A percentile compares a stretch with the other conserved stretches of the same genome.
Conservation (phyloP, 2,888 invertebrate species). For the Scaptomyza reducta region DNA sequence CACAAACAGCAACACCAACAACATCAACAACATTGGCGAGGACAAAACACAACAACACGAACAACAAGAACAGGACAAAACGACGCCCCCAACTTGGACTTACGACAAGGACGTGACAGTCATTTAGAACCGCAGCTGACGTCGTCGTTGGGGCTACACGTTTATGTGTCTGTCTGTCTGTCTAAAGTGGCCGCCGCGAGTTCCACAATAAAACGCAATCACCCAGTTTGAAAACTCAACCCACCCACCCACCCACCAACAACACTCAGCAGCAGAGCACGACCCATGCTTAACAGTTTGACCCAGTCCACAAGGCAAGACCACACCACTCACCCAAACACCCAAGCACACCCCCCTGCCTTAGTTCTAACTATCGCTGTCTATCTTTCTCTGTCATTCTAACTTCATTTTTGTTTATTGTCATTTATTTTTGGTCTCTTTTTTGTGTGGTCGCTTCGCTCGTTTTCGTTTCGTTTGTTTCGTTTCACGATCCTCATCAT, state of each 20-base stretch:
- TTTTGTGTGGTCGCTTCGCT: conserved; percentile 68
- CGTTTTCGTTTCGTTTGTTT: conserved; percentile 67
- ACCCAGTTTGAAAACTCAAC: conserved; percentile 2
- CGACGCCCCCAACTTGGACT: conserved; percentile 68
- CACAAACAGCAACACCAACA: conserved; percentile 52
- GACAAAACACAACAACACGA: conserved; percentile 35
- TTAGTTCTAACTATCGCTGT: conserved; percentile 61
- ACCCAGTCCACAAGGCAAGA: conserved; percentile 20
- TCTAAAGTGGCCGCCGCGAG: conserved; percentile 74
- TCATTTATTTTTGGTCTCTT: conserved; percentile 74
- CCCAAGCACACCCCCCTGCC: conserved; percentile 10
- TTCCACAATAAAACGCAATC: conserved; percentile 29
- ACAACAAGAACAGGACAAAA: conserved; percentile 28
- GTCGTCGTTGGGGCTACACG: conserved; percentile 41
- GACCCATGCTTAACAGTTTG: conserved; percentile 40
- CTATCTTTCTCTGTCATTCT: conserved; percentile 76
- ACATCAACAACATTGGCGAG: conserved; percentile 40
- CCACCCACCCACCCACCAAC: background rate
- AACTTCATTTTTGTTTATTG: conserved; percentile 80
- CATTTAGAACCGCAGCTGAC: conserved; percentile 76
- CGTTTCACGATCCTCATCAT: conserved; percentile 79
- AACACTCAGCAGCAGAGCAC: conserved; percentile 19
- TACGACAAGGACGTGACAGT: conserved; percentile 78
- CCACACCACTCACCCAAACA: background rate
- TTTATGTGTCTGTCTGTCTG: conserved; percentile 53